Evolutionary conservation across 2,113 vertebrate species (phyloP).

Genomic region (Addax nasomaculatus): DNA sequence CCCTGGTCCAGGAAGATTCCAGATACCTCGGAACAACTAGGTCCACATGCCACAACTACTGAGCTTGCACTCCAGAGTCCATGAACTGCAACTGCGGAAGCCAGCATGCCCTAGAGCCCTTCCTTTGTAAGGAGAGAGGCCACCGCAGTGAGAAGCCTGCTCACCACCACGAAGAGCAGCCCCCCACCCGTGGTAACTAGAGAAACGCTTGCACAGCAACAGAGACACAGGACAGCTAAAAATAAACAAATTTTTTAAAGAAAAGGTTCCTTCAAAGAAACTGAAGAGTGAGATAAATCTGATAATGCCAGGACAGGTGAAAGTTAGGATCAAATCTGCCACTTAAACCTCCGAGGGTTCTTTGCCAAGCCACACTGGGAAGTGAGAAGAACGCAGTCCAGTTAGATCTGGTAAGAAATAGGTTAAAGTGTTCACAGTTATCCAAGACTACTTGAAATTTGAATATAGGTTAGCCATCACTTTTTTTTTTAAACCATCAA

Average conservation of each 20-base stretch:
- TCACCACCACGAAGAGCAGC: background rate
- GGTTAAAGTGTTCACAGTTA: slow-evolving; percentile 18
- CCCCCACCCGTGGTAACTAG: background rate
- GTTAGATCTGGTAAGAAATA: slow-evolving; percentile 8
- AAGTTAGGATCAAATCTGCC: slow-evolving; percentile 25
- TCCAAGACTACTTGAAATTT: slow-evolving; percentile 9
- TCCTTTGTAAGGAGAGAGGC: background rate
- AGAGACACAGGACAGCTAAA: background rate
- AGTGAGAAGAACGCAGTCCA: slow-evolving; percentile 17
- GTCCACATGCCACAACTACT: background rate
- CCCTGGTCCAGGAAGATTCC: background rate
- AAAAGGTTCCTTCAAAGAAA: slow-evolving; percentile 45
- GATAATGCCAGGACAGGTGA: background rate
- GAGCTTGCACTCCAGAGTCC: background rate
- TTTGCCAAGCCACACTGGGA: background rate
- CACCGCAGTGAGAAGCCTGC: background rate
- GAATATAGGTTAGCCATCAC: background rate
- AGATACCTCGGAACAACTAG: background rate
- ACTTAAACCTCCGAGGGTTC: background rate
- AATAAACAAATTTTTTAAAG: background rate
- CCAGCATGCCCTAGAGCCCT: background rate
- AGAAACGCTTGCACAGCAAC: background rate
- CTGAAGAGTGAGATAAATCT: background rate
- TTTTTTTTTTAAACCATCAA: background rate
- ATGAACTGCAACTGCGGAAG: background rate